A percentile compares a stretch with the other conserved stretches of the same genome.
Conservation (phyloP, 1,140 invertebrate species). For the Lordiphosa stackelbergi region DNA sequence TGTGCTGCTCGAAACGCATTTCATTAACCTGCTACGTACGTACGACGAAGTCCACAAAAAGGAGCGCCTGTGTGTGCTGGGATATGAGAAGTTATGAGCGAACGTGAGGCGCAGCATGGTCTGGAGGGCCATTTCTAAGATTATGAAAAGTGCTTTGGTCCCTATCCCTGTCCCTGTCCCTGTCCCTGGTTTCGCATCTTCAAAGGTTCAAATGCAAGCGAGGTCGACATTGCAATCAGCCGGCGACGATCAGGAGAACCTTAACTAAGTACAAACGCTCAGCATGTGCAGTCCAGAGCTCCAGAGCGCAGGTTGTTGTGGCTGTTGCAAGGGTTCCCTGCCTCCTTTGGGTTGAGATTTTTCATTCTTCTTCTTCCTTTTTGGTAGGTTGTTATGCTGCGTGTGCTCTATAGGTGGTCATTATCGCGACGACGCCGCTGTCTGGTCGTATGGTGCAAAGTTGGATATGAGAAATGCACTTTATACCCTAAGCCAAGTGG, state of each 20-base stretch:
- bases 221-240: conserved; percentile 53
- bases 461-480: conserved; percentile 8
- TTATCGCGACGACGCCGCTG: conserved; percentile 60
- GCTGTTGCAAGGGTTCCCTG: conserved; percentile 31
- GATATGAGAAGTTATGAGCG: conserved; percentile 36
- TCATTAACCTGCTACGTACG: conserved; percentile 64
- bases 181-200: conserved; percentile 44
- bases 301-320: conserved; percentile 3
- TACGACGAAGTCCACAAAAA: conserved; percentile 14
- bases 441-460: conserved; percentile 31
- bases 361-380: conserved; percentile 25
- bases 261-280: conserved; percentile 57
- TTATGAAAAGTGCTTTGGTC: conserved; percentile 62
- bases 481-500: not conserved
- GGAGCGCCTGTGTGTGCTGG: conserved; percentile 19
- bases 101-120: conserved; percentile 33
- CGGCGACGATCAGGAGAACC: conserved; percentile 51
- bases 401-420: conserved; percentile 71
- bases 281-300: conserved; percentile 50
- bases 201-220: conserved; percentile 46
- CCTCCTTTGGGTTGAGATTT: conserved; percentile 44
- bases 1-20: conserved; percentile 54
- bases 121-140: conserved; percentile 54
- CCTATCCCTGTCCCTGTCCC: not conserved
- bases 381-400: conserved; percentile 30